Conservation (phyloP, 2,888 invertebrate genomes). For the Drosophila gaucha region DNA sequence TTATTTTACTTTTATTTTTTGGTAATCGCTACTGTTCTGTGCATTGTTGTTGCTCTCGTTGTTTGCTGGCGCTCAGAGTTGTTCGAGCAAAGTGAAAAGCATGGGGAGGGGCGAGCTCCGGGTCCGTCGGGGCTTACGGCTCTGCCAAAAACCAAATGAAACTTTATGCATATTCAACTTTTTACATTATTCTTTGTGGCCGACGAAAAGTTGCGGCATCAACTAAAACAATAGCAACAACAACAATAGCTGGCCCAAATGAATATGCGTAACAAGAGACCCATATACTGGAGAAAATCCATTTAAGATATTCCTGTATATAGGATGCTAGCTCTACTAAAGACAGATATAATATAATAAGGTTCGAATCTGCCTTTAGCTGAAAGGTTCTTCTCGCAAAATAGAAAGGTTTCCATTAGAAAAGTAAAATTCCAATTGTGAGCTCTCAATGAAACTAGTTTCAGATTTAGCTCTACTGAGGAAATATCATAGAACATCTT, state of each 20-base stretch:
- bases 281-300: slow-evolving; percentile 4
- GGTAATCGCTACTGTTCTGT: slow-evolving; percentile 37
- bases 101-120: slow-evolving; percentile 11
- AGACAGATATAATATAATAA: no score
- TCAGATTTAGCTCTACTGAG: no score
- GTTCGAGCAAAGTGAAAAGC: slow-evolving; percentile 47
- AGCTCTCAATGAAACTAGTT: background rate
- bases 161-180: slow-evolving; percentile 81
- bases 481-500: no score
- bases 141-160: slow-evolving; percentile 65
- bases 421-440: no score
- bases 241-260: slow-evolving; percentile 6
- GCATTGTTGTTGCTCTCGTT: slow-evolving; percentile 23
- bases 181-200: slow-evolving; percentile 77
- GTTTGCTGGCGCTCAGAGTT: slow-evolving; percentile 7
- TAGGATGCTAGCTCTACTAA: no score
- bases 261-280: slow-evolving; percentile 12
- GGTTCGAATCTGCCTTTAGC: background rate
- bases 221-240: slow-evolving; percentile 34
- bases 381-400: no score
- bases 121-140: slow-evolving; percentile 28
- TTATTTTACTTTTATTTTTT: slow-evolving; percentile 17
- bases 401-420: no score
- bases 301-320: background rate
- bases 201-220: slow-evolving; percentile 52